Evolutionary conservation across 2,888 invertebrate species (phyloP), one percentile per base, ranked within the genome.

Genomic region (Leptinotarsa rubiginosa): DNA sequence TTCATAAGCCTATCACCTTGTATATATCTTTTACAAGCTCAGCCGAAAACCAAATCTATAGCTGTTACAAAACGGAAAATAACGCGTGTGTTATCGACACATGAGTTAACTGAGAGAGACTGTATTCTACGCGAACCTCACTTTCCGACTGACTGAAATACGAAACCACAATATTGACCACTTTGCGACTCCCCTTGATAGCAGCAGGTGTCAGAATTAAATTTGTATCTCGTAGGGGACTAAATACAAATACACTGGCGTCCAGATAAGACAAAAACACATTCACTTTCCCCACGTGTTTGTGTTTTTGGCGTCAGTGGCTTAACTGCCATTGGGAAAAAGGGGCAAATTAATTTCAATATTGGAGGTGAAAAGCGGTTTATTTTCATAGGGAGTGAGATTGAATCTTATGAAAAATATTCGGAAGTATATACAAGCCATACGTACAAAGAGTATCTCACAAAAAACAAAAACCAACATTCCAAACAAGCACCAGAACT

Each of bases 161-260:
- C 56, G 69, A 69, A 54, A 69, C 69, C 56, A 65, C 65, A 54
- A 71, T 85, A 85, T 85, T 85, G 85, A 85, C 85, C 85, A 85
- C 75, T 69, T 77, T 82, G 83, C 82, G 81, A 83, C 84, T 84
- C 84, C 84, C 84, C 84, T 85, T 82, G 83, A 83, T 81, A 81
- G 80, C 78, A 79, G 82, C 85, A 85, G 84, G 85, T 85, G 84
- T 81, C 71, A 76, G 75, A 72, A 77, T 75, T 76, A 72, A 75
- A 76, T 77, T 69, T 69, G 75, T 75, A 75, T 74, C 75, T 74
- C 65, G 75, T 75, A 52, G 74, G 75, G 78, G 77, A 73, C 54
- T 59, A 56, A 62, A 62, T 62, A 62, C 62, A 62, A 62, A 62
- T 62, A 62, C 62, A 62, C 62, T 49, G 52, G 52, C 49, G 67